Conservation (phyloP, 2,797 vertebrate species). For the Pteropus rufus region DNA sequence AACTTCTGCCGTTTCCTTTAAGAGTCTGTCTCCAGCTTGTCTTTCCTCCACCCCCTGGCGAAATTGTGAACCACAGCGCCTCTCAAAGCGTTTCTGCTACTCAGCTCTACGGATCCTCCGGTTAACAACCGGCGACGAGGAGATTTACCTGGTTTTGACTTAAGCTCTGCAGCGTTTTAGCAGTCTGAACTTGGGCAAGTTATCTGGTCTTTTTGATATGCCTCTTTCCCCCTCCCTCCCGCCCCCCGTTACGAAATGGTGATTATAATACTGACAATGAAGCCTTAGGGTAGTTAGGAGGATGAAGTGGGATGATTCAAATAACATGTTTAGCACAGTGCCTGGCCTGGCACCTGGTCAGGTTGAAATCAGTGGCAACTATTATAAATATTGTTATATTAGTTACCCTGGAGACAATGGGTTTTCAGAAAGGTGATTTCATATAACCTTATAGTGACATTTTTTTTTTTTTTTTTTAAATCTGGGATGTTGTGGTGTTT, state of each 20-base stretch:
- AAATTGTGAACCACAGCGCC: background rate
- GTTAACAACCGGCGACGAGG: background rate
- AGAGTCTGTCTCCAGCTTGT: background rate
- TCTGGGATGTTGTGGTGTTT: background rate
- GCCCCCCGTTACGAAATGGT: background rate
- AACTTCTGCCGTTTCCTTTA: slow-evolving; percentile 61
- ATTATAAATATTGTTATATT: background rate
- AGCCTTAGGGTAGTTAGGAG: background rate
- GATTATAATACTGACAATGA: background rate
- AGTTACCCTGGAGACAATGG: background rate
- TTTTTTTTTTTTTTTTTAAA: background rate
- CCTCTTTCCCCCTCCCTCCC: background rate
- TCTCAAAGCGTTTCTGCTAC: background rate
- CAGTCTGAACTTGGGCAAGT: background rate
- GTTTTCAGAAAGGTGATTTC: slow-evolving; percentile 42
- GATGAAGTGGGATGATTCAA: background rate
- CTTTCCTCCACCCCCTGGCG: background rate
- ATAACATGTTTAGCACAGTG: background rate
- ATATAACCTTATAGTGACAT: background rate
- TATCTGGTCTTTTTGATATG: background rate
- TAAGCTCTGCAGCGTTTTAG: background rate
- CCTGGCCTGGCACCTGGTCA: background rate
- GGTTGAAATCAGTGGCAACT: background rate
- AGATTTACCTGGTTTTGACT: background rate
- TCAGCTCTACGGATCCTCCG: background rate